A percentile compares a stretch with the other conserved stretches of the same genome.
Conservation (phyloP, 2,888 invertebrate species). For the Synanthedon tipuliformis region DNA sequence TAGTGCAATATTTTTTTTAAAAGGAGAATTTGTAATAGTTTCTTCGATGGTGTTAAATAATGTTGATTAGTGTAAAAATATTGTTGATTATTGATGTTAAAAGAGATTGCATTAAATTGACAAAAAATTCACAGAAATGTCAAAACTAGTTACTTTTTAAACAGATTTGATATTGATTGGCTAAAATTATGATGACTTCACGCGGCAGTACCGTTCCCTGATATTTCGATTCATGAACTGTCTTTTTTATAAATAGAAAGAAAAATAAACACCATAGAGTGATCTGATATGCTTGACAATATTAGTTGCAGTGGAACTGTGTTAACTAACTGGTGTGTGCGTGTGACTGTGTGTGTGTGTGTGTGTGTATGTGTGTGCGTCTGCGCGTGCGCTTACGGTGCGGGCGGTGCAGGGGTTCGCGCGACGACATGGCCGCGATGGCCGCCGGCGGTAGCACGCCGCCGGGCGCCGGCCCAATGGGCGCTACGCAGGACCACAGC, state of each 20-base stretch:
- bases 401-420: slow-evolving; percentile 75
- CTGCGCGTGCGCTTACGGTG: slow-evolving; percentile 10
- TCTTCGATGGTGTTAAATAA: too few species aligned
- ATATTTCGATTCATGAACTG: background rate
- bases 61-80: too few species aligned
- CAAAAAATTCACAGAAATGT: too few species aligned
- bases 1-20: too few species aligned
- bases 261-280: background rate
- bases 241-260: too few species aligned
- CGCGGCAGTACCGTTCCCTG: background rate
- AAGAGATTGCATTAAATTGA: too few species aligned
- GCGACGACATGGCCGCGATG: slow-evolving; percentile 87
- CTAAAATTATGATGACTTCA: too few species aligned
- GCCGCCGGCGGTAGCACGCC: slow-evolving; percentile 74
- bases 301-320: background rate
- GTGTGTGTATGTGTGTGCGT: slow-evolving; percentile 11
- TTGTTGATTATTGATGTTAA: too few species aligned
- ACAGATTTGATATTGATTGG: too few species aligned
- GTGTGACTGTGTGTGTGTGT: slow-evolving; percentile 2
- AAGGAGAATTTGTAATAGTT: too few species aligned
- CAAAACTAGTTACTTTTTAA: too few species aligned
- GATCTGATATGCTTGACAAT: background rate
- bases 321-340: slow-evolving; percentile 2
- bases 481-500: slow-evolving; percentile 71
- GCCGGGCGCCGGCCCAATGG: slow-evolving; percentile 63